A percentile compares a stretch with the other conserved stretches of the same genome.
Evolutionary conservation across 1,140 invertebrate genomes (phyloP).

Genomic region (Antheraea pernyi): DNA sequence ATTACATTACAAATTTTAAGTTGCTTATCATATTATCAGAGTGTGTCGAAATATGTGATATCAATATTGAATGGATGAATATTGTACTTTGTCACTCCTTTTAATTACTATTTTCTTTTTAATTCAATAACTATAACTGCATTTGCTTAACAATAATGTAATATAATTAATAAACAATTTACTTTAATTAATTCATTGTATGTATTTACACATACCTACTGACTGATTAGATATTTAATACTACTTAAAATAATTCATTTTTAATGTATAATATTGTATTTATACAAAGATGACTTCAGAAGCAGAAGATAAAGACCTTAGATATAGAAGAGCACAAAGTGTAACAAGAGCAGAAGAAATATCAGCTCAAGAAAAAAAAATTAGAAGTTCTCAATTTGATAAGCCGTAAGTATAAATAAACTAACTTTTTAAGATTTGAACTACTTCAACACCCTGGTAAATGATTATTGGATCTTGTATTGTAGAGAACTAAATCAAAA

Average conservation of each 20-base stretch:
- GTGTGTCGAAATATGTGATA: background rate
- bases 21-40: background rate
- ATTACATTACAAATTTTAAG: background rate
- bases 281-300: constrained; percentile 60
- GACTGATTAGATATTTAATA: too few species aligned
- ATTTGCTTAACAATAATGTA: too few species aligned
- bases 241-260: background rate
- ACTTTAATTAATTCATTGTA: too few species aligned
- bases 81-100: background rate
- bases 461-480: background rate
- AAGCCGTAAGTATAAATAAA: constrained; percentile 87
- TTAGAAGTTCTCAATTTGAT: constrained; percentile 89
- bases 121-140: too few species aligned
- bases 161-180: too few species aligned
- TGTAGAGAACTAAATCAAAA: too few species aligned
- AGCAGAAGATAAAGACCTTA: constrained; percentile 77
- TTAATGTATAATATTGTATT: too few species aligned
- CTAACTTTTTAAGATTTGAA: constrained; percentile 11
- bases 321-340: constrained; percentile 89
- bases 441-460: background rate
- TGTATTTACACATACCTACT: too few species aligned
- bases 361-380: constrained; percentile 87
- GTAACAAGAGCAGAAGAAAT: constrained; percentile 93
- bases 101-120: too few species aligned
- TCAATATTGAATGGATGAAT: background rate